These are phyloP conservation scores for Schizaphis graminum DNA, from an alignment of 2,888 invertebrate species.

Conservation along the genomic window DNA sequence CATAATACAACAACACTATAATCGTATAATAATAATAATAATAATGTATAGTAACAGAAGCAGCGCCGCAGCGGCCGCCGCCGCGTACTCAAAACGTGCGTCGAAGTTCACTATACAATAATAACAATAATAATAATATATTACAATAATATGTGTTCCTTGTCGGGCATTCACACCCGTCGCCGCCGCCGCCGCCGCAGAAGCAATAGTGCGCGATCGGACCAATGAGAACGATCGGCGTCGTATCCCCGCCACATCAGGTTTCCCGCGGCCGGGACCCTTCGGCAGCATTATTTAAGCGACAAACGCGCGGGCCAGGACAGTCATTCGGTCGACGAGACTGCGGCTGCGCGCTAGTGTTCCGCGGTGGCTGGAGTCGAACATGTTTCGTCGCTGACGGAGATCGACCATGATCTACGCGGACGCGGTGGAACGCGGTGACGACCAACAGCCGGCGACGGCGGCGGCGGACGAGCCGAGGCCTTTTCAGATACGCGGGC, in stretches of 20 bases:
- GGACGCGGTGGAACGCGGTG: background rate
- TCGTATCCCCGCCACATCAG: background rate
- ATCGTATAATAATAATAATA: background rate
- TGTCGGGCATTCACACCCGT: background rate
- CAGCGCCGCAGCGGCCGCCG: background rate
- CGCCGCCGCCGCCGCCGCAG: background rate
- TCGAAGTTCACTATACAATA: background rate
- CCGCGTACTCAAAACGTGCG: background rate
- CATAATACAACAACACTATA: background rate
- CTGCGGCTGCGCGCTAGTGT: background rate
- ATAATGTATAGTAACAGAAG: background rate
- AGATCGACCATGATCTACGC: background rate
- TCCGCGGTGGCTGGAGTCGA: background rate
- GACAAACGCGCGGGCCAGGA: background rate
- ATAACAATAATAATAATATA: background rate
- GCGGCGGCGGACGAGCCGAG: background rate
- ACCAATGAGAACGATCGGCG: background rate
- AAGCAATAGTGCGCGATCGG: background rate
- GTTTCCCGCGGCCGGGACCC: conserved; percentile 13
- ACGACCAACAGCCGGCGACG: too few species aligned
- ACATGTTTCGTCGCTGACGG: background rate
- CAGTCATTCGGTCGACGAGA: background rate
- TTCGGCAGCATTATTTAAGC: background rate
- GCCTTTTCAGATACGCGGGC: background rate
- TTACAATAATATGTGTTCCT: background rate